A percentile compares a stretch with the other conserved stretches of the same genome.
phyloP scores from a whole-genome alignment of 2,113 vertebrate genomes.

The Hippocampus abdominalis region DNA sequence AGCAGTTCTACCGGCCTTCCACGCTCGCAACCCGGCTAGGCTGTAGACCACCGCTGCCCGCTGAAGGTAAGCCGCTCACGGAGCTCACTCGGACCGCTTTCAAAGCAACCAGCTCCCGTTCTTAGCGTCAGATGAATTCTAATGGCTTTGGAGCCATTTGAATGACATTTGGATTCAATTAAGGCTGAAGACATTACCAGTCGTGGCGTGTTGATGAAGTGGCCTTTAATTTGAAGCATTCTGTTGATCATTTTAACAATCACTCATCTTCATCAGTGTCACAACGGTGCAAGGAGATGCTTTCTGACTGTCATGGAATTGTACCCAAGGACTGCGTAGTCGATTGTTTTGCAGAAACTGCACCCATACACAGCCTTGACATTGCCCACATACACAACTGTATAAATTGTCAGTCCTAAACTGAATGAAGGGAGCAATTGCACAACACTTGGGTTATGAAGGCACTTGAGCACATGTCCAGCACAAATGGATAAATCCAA shows the following conservation, averaged over 20 bases:
- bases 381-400: not conserved
- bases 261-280: not conserved
- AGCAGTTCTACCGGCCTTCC: conserved; percentile 64
- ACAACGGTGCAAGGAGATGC: not conserved
- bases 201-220: not conserved
- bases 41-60: conserved; percentile 54
- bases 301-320: not conserved
- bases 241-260: not conserved
- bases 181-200: not conserved
- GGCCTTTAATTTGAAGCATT: not conserved
- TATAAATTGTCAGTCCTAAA: not conserved
- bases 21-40: conserved; percentile 50
- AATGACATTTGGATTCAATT: not conserved
- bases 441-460: not conserved
- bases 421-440: not conserved
- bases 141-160: not conserved
- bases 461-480: not conserved
- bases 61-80: conserved; percentile 69
- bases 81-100: conserved; percentile 13
- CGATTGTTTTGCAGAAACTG: not conserved
- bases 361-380: not conserved
- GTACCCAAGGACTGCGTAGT: not conserved
- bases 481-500: not conserved
- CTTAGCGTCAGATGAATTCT: not conserved
- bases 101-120: not conserved